Conservation (phyloP, 2,888 invertebrate genomes). For the Oligia strigilis region DNA sequence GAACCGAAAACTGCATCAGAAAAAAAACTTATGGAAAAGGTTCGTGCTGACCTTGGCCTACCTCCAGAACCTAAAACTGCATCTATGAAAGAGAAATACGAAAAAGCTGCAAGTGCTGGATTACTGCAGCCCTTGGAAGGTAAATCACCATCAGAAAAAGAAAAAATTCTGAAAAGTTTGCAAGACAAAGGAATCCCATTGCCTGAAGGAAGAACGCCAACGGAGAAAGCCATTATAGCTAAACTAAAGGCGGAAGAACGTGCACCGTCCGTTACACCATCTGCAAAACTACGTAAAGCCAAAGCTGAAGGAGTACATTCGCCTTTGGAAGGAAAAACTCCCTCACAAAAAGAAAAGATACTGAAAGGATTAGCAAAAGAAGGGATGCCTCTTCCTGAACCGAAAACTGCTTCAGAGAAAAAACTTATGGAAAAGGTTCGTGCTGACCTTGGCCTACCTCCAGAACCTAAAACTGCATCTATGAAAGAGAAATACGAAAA, state of each 20-base stretch:
- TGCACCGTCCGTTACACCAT: neutral
- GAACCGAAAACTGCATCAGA: slow-evolving; percentile 64
- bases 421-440: neutral
- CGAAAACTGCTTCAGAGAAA: neutral
- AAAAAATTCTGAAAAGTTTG: neutral
- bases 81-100: neutral
- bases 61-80: neutral
- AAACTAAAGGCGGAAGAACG: neutral
- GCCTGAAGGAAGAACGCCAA: neutral
- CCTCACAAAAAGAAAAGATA: slow-evolving; percentile 12
- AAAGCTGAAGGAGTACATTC: neutral
- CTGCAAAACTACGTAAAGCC: neutral
- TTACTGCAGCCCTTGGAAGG: neutral
- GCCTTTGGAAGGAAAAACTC: slow-evolving; percentile 3
- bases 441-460: neutral
- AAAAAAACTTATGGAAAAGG: neutral
- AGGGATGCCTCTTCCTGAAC: slow-evolving; percentile 10
- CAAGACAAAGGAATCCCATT: neutral
- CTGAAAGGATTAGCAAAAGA: neutral
- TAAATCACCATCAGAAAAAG: neutral
- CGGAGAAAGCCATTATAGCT: slow-evolving; percentile 13
- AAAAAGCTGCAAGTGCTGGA: neutral
- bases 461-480: neutral
- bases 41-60: neutral
- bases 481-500: slow-evolving; percentile 7